These are phyloP conservation scores for Drosophila truncata DNA, from an alignment of 1,140 invertebrate species.

Conservation along the genomic window DNA sequence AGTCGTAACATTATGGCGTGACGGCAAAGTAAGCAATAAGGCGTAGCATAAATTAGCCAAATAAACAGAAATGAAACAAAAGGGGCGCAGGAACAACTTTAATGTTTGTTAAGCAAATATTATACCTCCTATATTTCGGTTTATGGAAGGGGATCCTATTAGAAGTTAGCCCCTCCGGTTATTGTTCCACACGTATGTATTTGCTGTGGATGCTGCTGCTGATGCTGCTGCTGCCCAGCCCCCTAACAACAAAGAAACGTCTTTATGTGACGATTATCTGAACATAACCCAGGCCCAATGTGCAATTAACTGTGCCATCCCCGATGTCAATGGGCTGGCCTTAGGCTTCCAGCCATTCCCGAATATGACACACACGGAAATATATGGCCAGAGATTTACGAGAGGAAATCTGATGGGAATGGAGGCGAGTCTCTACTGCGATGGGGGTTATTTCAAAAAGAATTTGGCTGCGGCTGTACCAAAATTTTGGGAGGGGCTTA, in stretches of 20 bases:
- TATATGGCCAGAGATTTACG: constrained; percentile 45
- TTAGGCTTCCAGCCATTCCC: constrained; percentile 4
- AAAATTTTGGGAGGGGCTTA: background rate
- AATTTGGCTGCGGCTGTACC: background rate
- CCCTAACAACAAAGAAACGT: constrained; percentile 66
- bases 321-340: constrained; percentile 22
- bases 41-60: constrained; percentile 80
- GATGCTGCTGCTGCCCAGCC: constrained; percentile 13
- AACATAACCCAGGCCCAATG: constrained; percentile 67
- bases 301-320: constrained; percentile 70
- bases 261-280: constrained; percentile 81
- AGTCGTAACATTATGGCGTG: constrained; percentile 74
- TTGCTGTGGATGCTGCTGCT: constrained; percentile 1
- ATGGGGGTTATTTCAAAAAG: background rate
- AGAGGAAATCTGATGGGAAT: constrained; percentile 1
- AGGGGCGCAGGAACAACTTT: constrained; percentile 64
- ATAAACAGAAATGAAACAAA: constrained; percentile 67
- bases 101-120: constrained; percentile 80
- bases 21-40: constrained; percentile 77
- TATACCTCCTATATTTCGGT: constrained; percentile 3
- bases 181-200: constrained; percentile 30
- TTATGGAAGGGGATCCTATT: constrained; percentile 1
- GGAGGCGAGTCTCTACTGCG: background rate
- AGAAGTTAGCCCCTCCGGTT: constrained; percentile 32
- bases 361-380: constrained; percentile 41